Evolutionary conservation across 1,140 invertebrate genomes (phyloP), one percentile per base, ranked within the genome.

Genomic region (Micrasema minimum): DNA sequence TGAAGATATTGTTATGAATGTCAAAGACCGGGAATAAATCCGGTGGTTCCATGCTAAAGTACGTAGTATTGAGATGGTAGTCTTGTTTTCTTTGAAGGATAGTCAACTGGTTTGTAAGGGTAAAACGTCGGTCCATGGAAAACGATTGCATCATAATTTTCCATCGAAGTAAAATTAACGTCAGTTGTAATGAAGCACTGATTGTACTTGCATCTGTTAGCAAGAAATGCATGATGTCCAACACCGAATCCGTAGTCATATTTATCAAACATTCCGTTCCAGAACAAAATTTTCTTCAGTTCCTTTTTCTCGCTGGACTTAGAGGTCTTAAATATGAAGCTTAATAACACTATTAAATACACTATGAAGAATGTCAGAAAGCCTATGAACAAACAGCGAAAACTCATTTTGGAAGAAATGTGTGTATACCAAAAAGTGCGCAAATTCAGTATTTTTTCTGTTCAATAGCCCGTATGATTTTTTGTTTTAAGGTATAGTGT

Each of bases 111-210:
- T 41, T 37, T 61, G 31, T 71, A 66, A 75, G 68, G 77, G 78
- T 9, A 76, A 75, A 35, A 66, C 43, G 81, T 72, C 2, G 78
- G 77, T 23, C 69, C 72, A 67, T 83, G 82, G 41, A 80, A 82
- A 0, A 83, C 70, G 4, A 83, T 77, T n/a, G 82, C 82, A 61
- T 83, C 81, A 65, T 76, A 83, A 11, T 78, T 41, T 4, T 80
- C 76, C 18, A 79, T 51, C 4, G 45, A 11, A 23, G 55, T 22
- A 22, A 1, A 53, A n/a, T 16, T 23, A 11, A 26, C 22, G 45
- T 66, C 53, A 31, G 55, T 43, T 10, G 66, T 62, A 3, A 72
- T 53, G 18, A 51, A 62, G 43, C 74, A 75, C 12, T 72, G 20
- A 6, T 45, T 48, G 2, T 35, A 38, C 9, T 35, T 18, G 45